Percentiles rank a stretch among this genome's conserved stretches.
These are phyloP conservation scores for Cassiopea andromeda DNA, from an alignment of 30 jellyfish, hydroid and myxozoan genomes.

Conservation along the genomic window DNA sequence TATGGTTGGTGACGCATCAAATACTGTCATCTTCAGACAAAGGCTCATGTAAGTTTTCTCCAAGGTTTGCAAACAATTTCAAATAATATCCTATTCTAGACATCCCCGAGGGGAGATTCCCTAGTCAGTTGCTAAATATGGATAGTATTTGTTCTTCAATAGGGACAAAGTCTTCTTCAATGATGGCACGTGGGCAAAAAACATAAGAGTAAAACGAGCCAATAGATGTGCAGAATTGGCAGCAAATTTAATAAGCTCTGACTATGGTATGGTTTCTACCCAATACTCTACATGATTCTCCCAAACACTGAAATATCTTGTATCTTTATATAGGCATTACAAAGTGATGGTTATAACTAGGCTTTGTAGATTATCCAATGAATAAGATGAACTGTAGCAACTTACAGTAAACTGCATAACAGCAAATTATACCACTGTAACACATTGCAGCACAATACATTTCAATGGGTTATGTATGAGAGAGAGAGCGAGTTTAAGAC, in stretches of 20 bases:
- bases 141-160: not conserved
- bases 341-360: not conserved
- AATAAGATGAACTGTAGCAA: no score
- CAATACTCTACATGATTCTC: not conserved
- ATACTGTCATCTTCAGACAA: conserved; percentile 76
- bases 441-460: no score
- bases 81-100: no score
- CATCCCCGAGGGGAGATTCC: not conserved
- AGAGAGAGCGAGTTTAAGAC: no score
- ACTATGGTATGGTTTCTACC: conserved; percentile 63
- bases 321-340: not conserved
- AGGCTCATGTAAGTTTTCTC: conserved; percentile 71
- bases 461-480: no score
- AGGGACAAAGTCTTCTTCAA: conserved; percentile 70
- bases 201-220: conserved; percentile 55
- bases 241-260: conserved; percentile 68
- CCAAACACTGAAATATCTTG: not conserved
- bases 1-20: conserved; percentile 76
- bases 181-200: conserved; percentile 66
- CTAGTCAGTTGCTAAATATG: not conserved
- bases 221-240: conserved; percentile 58
- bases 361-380: no score
- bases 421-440: no score
- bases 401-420: no score
- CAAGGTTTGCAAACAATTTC: not conserved